Evolutionary conservation across 2,113 vertebrate species (phyloP).

Genomic region (Cyanoliseus patagonus): DNA sequence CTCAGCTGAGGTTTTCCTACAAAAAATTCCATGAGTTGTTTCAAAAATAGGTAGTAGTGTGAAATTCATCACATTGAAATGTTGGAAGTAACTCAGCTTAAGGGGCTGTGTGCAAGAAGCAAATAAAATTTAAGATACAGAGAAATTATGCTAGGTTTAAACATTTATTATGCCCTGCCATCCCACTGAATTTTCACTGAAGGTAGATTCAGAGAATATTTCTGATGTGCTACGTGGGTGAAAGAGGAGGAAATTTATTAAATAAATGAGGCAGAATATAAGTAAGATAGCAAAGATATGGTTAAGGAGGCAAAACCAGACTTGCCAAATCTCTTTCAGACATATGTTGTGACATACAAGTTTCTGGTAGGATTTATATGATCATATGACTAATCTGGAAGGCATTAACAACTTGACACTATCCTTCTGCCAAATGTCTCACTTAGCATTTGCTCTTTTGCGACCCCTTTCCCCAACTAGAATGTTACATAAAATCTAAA

Average conservation of each 20-base stretch:
- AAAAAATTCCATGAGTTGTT: conserved; percentile 11
- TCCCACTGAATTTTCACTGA: neutral
- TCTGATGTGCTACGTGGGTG: rapidly evolving
- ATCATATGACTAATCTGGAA: conserved; percentile 24
- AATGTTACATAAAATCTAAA: neutral
- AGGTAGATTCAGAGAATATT: neutral
- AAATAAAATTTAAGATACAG: neutral
- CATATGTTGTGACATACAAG: neutral
- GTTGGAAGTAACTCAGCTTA: neutral
- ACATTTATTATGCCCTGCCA: neutral
- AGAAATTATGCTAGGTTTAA: neutral
- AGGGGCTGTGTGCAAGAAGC: neutral
- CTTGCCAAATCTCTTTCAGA: neutral
- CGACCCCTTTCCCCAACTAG: neutral
- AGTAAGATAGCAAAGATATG: neutral
- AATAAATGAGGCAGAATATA: neutral
- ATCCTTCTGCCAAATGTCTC: conserved; percentile 8
- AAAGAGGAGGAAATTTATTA: neutral
- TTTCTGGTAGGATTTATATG: conserved; percentile 10
- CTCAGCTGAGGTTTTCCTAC: neutral
- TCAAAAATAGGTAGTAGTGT: neutral
- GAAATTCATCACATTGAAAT: neutral
- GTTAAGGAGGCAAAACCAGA: neutral
- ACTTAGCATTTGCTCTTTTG: neutral
- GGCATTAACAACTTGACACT: conserved; percentile 3